These are phyloP conservation scores for Periphyllus acericola DNA, from an alignment of 2,888 invertebrate genomes.

Conservation along the genomic window DNA sequence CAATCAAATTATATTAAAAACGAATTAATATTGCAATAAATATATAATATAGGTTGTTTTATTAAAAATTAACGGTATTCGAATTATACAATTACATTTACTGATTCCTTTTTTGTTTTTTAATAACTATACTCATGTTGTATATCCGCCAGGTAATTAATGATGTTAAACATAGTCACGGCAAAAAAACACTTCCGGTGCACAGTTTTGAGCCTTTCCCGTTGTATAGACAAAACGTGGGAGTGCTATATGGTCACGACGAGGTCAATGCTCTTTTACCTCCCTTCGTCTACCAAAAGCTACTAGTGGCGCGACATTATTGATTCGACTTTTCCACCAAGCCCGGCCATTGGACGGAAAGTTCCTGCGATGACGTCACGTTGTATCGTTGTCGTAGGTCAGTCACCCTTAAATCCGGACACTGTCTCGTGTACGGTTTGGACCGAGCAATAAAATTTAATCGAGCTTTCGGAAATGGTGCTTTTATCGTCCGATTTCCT, in stretches of 20 bases:
- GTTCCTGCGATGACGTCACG: constrained; percentile 53
- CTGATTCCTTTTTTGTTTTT: not conserved
- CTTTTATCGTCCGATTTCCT: not conserved
- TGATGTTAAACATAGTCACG: not conserved
- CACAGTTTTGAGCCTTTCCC: not conserved
- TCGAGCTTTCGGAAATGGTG: not conserved
- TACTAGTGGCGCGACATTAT: constrained; percentile 60
- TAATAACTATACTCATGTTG: not conserved
- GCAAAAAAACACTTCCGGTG: constrained; percentile 17
- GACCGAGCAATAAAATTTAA: not conserved
- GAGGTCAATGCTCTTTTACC: constrained; percentile 38
- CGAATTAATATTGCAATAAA: too few species aligned
- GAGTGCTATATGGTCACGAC: constrained; percentile 7
- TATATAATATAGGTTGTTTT: not conserved
- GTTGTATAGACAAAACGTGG: constrained; percentile 8
- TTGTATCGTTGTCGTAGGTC: constrained; percentile 51
- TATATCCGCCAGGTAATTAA: not conserved
- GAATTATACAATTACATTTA: not conserved
- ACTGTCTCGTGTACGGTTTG: not conserved
- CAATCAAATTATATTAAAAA: not conserved
- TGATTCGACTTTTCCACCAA: constrained; percentile 46
- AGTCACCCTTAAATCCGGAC: constrained; percentile 43
- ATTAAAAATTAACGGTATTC: not conserved
- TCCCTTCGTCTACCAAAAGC: constrained; percentile 33
- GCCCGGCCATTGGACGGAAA: constrained; percentile 47